Conservation (phyloP, 2,888 invertebrate genomes). For the Platycheirus rosarum region DNA sequence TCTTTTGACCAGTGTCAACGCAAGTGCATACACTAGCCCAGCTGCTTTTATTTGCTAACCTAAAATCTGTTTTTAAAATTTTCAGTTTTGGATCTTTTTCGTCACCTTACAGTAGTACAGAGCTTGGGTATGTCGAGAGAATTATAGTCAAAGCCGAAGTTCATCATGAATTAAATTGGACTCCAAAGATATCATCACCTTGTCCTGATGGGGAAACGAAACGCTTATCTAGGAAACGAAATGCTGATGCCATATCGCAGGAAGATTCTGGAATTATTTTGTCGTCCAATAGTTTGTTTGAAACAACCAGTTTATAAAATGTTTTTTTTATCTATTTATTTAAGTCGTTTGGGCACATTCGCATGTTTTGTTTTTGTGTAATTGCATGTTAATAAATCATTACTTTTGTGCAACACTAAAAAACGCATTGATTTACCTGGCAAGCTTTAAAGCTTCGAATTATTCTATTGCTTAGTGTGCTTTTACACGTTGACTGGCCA, state of each 20-base stretch:
- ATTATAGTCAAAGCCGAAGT: slow-evolving; percentile 76
- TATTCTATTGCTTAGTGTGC: too few relatives aligned
- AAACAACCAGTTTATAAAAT: slow-evolving; percentile 45
- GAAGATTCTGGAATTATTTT: slow-evolving; percentile 73
- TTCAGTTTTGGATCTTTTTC: slow-evolving; percentile 37
- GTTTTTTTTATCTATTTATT: slow-evolving; percentile 13
- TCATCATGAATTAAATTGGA: slow-evolving; percentile 78
- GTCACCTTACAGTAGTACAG: slow-evolving; percentile 75
- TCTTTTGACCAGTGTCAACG: slow-evolving; percentile 22
- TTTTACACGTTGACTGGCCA: too few relatives aligned
- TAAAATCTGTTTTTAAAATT: neutral
- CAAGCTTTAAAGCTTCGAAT: too few relatives aligned
- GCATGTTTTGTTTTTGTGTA: too few relatives aligned
- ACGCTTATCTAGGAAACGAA: slow-evolving; percentile 44
- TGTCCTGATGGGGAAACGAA: slow-evolving; percentile 20
- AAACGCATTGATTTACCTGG: too few relatives aligned
- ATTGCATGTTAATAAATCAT: too few relatives aligned
- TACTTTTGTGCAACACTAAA: too few relatives aligned
- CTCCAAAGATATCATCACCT: slow-evolving; percentile 68
- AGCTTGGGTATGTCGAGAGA: slow-evolving; percentile 61
- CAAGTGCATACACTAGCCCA: neutral
- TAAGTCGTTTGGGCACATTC: too few relatives aligned
- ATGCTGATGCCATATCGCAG: slow-evolving; percentile 38
- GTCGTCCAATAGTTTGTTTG: slow-evolving; percentile 47
- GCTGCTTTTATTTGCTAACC: neutral